phyloP scores from a whole-genome alignment of 2,888 invertebrate species.

The Mesochorus sp. region DNA sequence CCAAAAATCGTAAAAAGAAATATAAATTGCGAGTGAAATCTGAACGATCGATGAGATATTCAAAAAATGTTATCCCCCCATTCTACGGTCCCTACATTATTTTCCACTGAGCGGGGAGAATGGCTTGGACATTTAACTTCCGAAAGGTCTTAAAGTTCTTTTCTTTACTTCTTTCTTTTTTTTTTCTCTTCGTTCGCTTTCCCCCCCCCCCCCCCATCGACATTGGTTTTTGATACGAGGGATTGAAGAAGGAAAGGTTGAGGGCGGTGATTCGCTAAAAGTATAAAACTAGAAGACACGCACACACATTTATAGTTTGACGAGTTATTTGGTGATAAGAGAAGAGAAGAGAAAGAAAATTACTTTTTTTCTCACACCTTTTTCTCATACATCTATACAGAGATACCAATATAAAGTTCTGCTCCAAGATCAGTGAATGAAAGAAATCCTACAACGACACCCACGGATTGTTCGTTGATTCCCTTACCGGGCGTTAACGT shows the following conservation, averaged over 20 bases:
- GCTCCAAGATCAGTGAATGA: conserved; percentile 20
- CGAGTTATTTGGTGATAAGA: conserved; percentile 25
- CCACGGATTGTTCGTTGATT: conserved; percentile 30
- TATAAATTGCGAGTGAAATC: conserved; percentile 1
- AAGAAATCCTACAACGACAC: conserved; percentile 13
- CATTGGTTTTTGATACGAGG: background rate
- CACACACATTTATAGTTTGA: too few relatives aligned
- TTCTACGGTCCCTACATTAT: background rate
- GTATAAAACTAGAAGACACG: background rate
- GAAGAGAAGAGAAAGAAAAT: conserved; percentile 7
- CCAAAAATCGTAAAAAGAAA: background rate
- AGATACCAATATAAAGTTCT: background rate
- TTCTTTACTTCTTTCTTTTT: background rate
- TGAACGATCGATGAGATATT: conserved; percentile 29
- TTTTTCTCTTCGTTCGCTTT: background rate
- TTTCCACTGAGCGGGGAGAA: background rate
- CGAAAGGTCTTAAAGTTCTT: background rate
- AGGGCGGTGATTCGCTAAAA: background rate
- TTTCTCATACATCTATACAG: background rate
- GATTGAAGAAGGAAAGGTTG: background rate
- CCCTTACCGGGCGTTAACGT: conserved; percentile 45
- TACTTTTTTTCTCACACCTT: background rate
- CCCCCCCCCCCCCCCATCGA: background rate
- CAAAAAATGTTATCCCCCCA: conserved; percentile 6
- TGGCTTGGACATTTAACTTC: conserved; percentile 31